phyloP scores from a whole-genome alignment of 2,888 invertebrate species.

The Apamea monoglypha region DNA sequence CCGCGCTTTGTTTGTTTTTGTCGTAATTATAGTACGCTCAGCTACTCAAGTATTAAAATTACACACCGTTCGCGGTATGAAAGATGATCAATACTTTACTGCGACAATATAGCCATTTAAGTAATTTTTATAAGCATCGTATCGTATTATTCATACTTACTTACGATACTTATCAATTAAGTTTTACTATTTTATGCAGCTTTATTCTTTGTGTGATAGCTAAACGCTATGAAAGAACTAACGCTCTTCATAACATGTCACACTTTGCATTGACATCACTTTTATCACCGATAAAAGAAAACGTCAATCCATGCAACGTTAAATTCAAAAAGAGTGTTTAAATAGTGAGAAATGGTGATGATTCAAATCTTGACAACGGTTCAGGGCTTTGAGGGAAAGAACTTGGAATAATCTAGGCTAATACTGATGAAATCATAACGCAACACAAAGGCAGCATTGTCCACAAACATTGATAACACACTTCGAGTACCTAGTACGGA shows the following conservation, averaged over 20 bases:
- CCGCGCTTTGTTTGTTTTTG: constrained; percentile 64
- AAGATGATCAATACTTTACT: constrained; percentile 44
- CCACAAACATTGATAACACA: constrained; percentile 49
- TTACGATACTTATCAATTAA: constrained; percentile 1
- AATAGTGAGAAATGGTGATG: not conserved
- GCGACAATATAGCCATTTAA: constrained; percentile 34
- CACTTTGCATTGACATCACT: no score
- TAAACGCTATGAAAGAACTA: not conserved
- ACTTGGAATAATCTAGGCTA: not conserved
- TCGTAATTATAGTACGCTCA: constrained; percentile 60
- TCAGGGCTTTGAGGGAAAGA: not conserved
- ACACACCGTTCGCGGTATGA: constrained; percentile 50
- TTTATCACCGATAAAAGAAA: not conserved
- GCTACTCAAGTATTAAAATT: constrained; percentile 59
- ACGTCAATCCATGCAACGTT: not conserved
- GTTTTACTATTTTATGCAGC: constrained; percentile 2
- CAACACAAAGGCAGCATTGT: constrained; percentile 39
- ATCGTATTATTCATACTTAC: not conserved
- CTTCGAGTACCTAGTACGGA: constrained; percentile 45
- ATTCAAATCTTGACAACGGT: not conserved
- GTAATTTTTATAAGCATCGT: constrained; percentile 23
- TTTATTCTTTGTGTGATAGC: not conserved
- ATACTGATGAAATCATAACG: constrained; percentile 36
- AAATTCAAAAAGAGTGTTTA: not conserved
- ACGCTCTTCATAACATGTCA: not conserved